Evolutionary conservation across 2,797 vertebrate genomes (phyloP).

Genomic region (Lophotriccus pileatus): DNA sequence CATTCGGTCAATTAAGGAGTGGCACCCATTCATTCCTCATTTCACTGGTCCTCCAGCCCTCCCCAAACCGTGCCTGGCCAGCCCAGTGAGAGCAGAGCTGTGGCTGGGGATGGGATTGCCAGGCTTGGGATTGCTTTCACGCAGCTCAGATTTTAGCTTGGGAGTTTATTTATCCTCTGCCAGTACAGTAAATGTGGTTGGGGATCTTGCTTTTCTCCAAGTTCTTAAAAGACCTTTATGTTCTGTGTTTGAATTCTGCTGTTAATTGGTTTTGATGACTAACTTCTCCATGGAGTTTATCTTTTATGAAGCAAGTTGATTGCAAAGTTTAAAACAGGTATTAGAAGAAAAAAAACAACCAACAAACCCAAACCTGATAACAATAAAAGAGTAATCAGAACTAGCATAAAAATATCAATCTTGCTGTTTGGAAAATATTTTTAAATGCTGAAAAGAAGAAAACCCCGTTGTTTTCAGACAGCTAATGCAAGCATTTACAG

Average conservation of each 20-base stretch:
- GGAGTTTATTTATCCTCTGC: constrained; percentile 31
- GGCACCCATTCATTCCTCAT: not conserved
- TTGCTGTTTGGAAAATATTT: constrained; percentile 74
- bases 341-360: constrained; percentile 1
- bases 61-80: not conserved
- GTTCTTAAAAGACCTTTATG: constrained; percentile 61
- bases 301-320: constrained; percentile 5
- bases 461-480: constrained; percentile 77
- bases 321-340: constrained; percentile 27
- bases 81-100: not conserved
- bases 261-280: constrained; percentile 61
- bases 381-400: constrained; percentile 43
- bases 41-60: not conserved
- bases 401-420: constrained; percentile 68
- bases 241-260: constrained; percentile 60
- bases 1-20: not conserved
- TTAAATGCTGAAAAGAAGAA: constrained; percentile 68
- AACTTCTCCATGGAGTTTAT: constrained; percentile 37
- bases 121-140: not conserved
- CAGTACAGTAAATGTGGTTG: constrained; percentile 14
- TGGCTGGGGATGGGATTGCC: not conserved
- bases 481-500: constrained; percentile 79
- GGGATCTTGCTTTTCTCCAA: constrained; percentile 42
- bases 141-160: not conserved
- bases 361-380: not conserved